Evolutionary conservation across 2,888 invertebrate genomes (phyloP), one percentile per base, ranked within the genome.

Genomic region (Plemyria rubiginata): DNA sequence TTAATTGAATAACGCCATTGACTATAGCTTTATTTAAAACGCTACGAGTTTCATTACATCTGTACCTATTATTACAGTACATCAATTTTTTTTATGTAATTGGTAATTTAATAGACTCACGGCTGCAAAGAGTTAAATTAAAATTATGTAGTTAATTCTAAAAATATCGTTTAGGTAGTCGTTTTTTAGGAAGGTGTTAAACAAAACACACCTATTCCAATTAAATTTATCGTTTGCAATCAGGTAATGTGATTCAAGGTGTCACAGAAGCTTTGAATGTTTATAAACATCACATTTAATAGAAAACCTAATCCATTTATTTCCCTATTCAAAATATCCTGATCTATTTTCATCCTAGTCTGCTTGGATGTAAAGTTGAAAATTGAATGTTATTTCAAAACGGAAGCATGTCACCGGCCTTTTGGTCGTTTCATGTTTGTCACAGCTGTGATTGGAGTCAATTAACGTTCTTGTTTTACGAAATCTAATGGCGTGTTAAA

Each of bases 391-490:
- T 4, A 15, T 22, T 43, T 13, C 38, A 57, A 45, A 70, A 40
- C 62, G 70, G 72, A 71, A 70, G 63, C 65, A 68, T 77, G 68
- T 71, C 68, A 49, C 49, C n/a, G 50, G 76, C 72, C 70, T 72
- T 70, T 70, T 70, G 61, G 63, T 67, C 63, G 68, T 65, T 64
- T 70, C 56, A 45, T 71, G 68, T 75, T 76, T 80, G 79, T 80
- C 78, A 74, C 77, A 67, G 65, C 65, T 63, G 54, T 72, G 73
- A 75, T 77, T 78, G 74, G 67, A 73, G 72, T 75, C 76, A 79
- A 80, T 80, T 80, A 80, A 72, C 70, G 43, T 22, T 58, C 60
- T 66, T 71, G 75, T 73, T 62, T 69, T 70, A 71, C 63, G 59
- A 66, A 56, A 66, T 61, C 58, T 59, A 66, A 69, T 62, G 64